A percentile compares a stretch with the other conserved stretches of the same genome.
phyloP scores from a whole-genome alignment of 53 echinoderm and acorn worm species.

The Crossaster papposus region DNA sequence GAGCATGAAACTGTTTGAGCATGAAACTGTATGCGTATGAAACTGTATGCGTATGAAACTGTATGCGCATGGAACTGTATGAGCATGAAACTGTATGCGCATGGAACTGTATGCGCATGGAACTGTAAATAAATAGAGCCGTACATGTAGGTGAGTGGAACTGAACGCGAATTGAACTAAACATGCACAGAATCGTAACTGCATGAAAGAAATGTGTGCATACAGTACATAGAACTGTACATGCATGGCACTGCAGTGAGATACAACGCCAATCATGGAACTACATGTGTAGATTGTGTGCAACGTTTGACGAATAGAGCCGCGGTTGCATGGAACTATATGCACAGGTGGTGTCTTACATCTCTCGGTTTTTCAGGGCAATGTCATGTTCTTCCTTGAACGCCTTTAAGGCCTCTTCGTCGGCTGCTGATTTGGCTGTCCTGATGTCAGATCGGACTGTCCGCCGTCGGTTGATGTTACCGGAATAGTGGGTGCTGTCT shows the following conservation, averaged over 20 bases:
- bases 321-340: no score
- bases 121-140: no score
- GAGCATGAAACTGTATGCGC: no score
- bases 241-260: background rate
- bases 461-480: conserved; percentile 80
- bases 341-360: conserved; percentile 64
- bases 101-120: no score
- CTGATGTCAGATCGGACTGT: conserved; percentile 86
- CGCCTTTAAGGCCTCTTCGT: conserved; percentile 74
- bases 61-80: background rate
- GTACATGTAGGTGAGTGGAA: background rate
- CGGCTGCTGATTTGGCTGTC: conserved; percentile 83
- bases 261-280: background rate
- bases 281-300: no score
- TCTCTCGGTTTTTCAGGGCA: conserved; percentile 71
- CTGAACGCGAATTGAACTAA: background rate
- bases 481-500: conserved; percentile 81
- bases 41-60: background rate
- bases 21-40: background rate
- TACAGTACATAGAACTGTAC: background rate
- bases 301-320: no score
- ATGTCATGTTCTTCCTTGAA: conserved; percentile 90
- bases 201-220: background rate
- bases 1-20: no score
- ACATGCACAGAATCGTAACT: background rate